Evolutionary conservation across 2,113 vertebrate species (phyloP).

Genomic region (Callithrix jacchus): DNA sequence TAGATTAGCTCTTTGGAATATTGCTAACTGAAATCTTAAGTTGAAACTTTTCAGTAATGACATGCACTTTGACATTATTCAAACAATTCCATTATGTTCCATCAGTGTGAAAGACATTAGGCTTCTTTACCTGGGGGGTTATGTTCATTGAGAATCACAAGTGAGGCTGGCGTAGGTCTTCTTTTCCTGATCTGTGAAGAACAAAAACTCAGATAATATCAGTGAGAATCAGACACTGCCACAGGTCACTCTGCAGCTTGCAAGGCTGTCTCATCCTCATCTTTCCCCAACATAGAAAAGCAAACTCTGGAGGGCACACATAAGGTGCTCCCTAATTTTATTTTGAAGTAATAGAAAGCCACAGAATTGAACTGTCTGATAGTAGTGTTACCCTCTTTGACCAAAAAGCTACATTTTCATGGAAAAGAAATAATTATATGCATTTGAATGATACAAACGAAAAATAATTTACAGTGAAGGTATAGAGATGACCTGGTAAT

Average conservation of each 20-base stretch:
- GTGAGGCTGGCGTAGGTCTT: conserved; percentile 94
- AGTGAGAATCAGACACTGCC: not conserved
- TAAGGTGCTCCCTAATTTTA: not conserved
- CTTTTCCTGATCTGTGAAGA: conserved; percentile 92
- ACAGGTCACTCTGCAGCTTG: not conserved
- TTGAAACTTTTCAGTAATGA: not conserved
- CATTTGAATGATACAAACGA: not conserved
- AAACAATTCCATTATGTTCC: not conserved
- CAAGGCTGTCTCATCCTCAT: not conserved
- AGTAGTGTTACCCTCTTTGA: not conserved
- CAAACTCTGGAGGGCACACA: not conserved
- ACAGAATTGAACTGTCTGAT: not conserved
- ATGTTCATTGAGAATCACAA: conserved; percentile 94
- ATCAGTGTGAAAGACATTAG: not conserved
- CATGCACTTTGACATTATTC: not conserved
- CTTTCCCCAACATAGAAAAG: not conserved
- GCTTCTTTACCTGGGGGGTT: conserved; percentile 87
- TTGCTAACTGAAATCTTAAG: not conserved
- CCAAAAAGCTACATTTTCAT: not conserved
- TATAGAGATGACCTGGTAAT: not conserved
- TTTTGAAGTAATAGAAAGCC: not conserved
- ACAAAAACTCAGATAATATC: conserved; percentile 54
- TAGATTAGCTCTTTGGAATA: not conserved
- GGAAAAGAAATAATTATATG: not conserved
- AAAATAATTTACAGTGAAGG: not conserved